Conservation (phyloP, 2,113 vertebrate genomes). For the Ameiurus melas region DNA sequence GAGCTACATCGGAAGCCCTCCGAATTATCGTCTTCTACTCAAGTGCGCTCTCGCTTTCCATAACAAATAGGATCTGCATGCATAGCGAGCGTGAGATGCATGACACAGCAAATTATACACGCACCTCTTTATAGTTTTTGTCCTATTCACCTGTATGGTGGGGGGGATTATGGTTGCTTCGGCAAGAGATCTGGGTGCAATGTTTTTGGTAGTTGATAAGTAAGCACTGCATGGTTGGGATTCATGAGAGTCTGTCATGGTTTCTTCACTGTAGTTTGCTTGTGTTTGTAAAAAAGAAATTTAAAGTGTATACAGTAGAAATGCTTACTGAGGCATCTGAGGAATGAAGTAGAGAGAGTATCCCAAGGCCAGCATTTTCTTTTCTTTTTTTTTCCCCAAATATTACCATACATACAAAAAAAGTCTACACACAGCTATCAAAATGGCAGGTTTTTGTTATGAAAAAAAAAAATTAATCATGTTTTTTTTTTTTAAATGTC, state of each 20-base stretch:
- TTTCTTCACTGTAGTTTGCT: not conserved
- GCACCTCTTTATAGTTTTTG: conserved; percentile 28
- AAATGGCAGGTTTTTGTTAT: no score
- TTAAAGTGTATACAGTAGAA: not conserved
- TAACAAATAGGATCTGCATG: conserved; percentile 34
- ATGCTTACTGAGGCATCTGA: not conserved
- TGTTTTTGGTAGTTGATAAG: not conserved
- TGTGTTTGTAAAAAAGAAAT: not conserved
- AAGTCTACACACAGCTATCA: no score
- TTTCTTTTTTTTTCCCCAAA: not conserved
- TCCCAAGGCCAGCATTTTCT: not conserved
- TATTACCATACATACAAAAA: not conserved
- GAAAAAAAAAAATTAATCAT: no score
- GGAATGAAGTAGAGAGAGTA: not conserved
- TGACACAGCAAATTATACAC: conserved; percentile 30
- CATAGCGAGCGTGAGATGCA: not conserved
- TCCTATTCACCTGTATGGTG: conserved; percentile 35
- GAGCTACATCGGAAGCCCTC: conserved; percentile 19
- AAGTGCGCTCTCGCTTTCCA: conserved; percentile 10
- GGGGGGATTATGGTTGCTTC: not conserved
- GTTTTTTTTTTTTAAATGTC: no score
- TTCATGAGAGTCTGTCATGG: not conserved
- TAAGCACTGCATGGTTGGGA: not conserved
- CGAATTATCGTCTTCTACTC: conserved; percentile 25
- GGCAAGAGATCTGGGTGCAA: not conserved